Conservation (phyloP, 2,113 vertebrate genomes). For the Fulmarus glacialis region DNA sequence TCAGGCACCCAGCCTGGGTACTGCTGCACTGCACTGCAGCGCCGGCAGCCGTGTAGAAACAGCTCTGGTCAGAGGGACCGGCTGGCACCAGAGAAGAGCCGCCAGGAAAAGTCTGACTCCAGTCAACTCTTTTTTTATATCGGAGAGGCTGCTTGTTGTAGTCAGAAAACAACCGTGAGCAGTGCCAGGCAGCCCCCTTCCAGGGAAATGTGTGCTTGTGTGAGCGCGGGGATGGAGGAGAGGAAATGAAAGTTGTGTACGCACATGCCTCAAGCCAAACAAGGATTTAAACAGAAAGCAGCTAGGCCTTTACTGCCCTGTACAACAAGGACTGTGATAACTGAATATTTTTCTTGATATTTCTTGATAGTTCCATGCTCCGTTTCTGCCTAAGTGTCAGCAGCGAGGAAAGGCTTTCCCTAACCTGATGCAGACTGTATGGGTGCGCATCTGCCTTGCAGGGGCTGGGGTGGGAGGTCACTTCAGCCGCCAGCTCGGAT, state of each 20-base stretch:
- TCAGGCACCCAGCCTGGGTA: neutral
- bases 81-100: neutral
- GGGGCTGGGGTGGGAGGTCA: neutral
- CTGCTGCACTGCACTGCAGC: accelerated
- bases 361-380: neutral
- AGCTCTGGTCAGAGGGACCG: neutral
- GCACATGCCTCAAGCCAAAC: neutral
- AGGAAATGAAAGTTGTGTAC: neutral
- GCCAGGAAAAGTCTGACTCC: neutral
- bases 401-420: neutral
- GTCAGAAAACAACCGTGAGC: neutral
- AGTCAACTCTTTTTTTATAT: neutral
- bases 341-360: neutral
- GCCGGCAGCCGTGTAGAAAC: neutral
- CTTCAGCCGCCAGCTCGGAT: neutral
- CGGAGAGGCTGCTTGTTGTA: neutral
- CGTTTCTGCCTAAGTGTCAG: neutral
- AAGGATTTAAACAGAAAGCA: neutral
- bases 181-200: neutral
- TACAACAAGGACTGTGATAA: neutral
- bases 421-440: neutral
- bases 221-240: neutral
- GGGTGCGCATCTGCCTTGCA: neutral
- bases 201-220: neutral
- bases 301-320: neutral